Percentiles rank a stretch among this genome's conserved stretches.
Conservation (phyloP, 2,113 vertebrate species). For the Pluvialis apricaria region DNA sequence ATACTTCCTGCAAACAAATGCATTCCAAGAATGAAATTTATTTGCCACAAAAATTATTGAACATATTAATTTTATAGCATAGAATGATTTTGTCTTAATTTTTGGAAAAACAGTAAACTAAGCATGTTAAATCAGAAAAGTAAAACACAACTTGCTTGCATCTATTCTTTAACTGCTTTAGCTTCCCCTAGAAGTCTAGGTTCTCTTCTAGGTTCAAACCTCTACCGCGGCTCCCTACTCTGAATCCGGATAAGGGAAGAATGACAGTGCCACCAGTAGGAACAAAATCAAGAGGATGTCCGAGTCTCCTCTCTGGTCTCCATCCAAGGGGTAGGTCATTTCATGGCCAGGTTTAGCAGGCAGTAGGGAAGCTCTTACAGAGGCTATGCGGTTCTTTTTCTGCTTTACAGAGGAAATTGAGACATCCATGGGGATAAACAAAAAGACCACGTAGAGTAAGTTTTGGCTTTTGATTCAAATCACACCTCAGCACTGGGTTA, state of each 20-base stretch:
- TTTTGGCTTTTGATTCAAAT: not conserved
- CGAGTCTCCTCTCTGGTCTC: not conserved
- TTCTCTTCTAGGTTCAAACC: not conserved
- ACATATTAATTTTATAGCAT: not conserved
- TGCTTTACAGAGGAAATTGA: not conserved
- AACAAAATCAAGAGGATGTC: not conserved
- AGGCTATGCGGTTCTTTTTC: not conserved
- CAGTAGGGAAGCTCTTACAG: not conserved
- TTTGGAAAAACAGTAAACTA: not conserved
- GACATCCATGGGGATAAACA: not conserved
- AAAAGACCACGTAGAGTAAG: rapidly evolving
- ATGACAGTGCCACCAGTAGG: too few relatives aligned
- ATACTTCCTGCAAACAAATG: not conserved
- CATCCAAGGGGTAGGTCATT: not conserved
- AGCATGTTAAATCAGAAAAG: not conserved
- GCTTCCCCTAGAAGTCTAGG: not conserved
- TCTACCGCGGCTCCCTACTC: rapidly evolving
- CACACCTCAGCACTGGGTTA: not conserved
- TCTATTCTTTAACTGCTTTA: not conserved
- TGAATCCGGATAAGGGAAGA: not conserved
- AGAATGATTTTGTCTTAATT: not conserved
- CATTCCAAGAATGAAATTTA: not conserved
- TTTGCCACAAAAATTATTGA: not conserved
- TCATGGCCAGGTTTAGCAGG: not conserved
- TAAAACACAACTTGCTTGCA: not conserved